phyloP scores from a whole-genome alignment of 2,888 invertebrate species.

The Hecatera dysodea region DNA sequence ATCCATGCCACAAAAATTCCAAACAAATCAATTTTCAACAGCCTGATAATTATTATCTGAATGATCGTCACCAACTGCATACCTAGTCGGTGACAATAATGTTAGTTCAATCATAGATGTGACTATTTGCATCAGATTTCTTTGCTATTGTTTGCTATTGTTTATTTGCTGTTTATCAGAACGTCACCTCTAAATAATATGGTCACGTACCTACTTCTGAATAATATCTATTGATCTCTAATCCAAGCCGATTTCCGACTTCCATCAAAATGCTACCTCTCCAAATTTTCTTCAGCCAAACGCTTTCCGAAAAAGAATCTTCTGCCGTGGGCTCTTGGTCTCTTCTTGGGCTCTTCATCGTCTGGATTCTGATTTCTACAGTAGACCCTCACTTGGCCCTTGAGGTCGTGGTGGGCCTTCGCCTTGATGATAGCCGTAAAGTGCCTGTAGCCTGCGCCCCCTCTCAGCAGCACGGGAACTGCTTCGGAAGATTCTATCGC shows the following conservation, averaged over 20 bases:
- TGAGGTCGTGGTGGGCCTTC: slow-evolving; percentile 67
- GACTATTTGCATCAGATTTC: no score
- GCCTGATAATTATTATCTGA: no score
- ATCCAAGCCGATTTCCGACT: not conserved
- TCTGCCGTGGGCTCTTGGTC: not conserved
- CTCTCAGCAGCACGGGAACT: slow-evolving; percentile 79
- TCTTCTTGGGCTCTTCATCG: not conserved
- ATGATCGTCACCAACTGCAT: no score
- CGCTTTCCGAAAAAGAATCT: slow-evolving; percentile 42
- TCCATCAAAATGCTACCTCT: slow-evolving; percentile 6
- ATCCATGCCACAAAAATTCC: no score
- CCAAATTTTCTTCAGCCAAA: slow-evolving; percentile 13
- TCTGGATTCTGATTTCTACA: slow-evolving; percentile 61
- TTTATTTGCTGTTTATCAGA: no score
- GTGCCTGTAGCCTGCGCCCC: slow-evolving; percentile 79
- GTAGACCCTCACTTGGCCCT: slow-evolving; percentile 76
- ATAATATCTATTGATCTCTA: slow-evolving; percentile 24
- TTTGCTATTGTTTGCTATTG: no score
- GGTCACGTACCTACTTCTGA: not conserved
- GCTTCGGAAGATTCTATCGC: slow-evolving; percentile 77
- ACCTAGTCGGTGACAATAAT: no score
- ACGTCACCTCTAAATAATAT: no score
- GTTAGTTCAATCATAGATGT: no score
- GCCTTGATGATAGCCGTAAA: slow-evolving; percentile 76
- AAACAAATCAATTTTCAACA: no score